Evolutionary conservation across 2,113 vertebrate genomes (phyloP), one percentile per base, ranked within the genome.

Genomic region (Terrapene triunguis): DNA sequence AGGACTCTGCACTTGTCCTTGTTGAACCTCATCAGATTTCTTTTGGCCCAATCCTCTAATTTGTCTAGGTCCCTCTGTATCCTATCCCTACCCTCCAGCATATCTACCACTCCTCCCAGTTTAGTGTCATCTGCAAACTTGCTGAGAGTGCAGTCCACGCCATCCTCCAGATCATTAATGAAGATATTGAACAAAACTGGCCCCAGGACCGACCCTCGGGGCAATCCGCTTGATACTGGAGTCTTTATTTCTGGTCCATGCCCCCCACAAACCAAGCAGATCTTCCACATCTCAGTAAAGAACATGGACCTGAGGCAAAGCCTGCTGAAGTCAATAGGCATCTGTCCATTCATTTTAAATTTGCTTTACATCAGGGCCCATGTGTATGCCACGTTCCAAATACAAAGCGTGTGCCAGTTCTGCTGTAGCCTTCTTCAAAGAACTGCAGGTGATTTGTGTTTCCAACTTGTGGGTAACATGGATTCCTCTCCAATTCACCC

Each of bases 321-420:
- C 35, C 4, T 35, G 12, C 51, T 69, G 65, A 48, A 27, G 50
- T 44, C 53, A 76, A 50, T 16, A 10, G 78, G 50, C 53, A 3
- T 35, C 79, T n/a, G 5, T 2, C 27, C 50, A 50, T 50, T 50
- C 50, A 59, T 29, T 59, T 79, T 32, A 4, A 0, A 16, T 25
- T 4, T 6, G 0, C 0, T 0, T 11, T 35, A 32, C 9, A 5
- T 54, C 19, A 38, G 0, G 0, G 5, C 17, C 10, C 38, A 87
- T 17, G 27, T 6, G 55, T 27, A 11, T 8, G 1, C 14, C 17
- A 38, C 17, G 57, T 2, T n/a, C 78, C 38, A 65, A 13, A 9
- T 21, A 7, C 35, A 72, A 72, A 38, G n/a, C 17, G 24, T 1
- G 0, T 1, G n/a, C 25, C 72, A 87, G 48, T 59, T 48, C 50